These are phyloP conservation scores for Melanotaenia boesemani DNA, from an alignment of 2,797 vertebrate species.

Conservation along the genomic window DNA sequence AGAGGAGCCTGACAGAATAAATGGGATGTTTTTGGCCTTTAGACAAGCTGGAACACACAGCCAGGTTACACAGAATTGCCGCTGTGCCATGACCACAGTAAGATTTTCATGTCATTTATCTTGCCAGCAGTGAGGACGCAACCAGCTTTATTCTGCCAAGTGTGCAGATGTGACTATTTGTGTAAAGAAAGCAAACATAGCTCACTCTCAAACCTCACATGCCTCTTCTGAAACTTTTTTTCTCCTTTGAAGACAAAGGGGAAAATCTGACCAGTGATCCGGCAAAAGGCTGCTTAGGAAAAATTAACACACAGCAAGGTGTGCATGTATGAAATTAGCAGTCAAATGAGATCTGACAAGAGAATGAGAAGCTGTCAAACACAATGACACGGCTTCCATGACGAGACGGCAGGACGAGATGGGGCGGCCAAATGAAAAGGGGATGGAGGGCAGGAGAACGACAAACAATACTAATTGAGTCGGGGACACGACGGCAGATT, in stretches of 20 bases:
- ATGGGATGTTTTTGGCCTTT: constrained; percentile 24
- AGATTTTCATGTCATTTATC: constrained; percentile 54
- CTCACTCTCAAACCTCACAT: constrained; percentile 32
- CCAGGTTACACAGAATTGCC: constrained; percentile 37
- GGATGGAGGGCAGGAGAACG: constrained; percentile 80
- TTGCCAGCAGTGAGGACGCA: constrained; percentile 42
- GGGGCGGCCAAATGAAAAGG: constrained; percentile 77
- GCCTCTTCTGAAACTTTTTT: constrained; percentile 24
- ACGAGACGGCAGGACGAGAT: constrained; percentile 59
- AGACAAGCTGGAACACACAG: constrained; percentile 19
- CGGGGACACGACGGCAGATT: constrained; percentile 66
- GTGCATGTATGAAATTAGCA: constrained; percentile 65
- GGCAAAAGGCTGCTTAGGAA: background rate
- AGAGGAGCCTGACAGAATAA: constrained; percentile 4
- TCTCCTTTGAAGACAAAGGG: constrained; percentile 8
- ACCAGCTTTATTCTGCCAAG: constrained; percentile 45
- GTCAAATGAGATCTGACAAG: constrained; percentile 84
- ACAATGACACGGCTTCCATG: constrained; percentile 91
- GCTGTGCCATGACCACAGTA: constrained; percentile 37
- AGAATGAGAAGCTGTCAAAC: constrained; percentile 98
- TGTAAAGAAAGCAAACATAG: constrained; percentile 25
- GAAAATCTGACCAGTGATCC: background rate
- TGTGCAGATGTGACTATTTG: constrained; percentile 20
- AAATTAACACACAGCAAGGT: constrained; percentile 23
- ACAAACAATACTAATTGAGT: constrained; percentile 78